Base-by-base conservation (phyloP, 35 echinoderm and acorn worm genomes). In the Lytechinus variegatus region DNA sequence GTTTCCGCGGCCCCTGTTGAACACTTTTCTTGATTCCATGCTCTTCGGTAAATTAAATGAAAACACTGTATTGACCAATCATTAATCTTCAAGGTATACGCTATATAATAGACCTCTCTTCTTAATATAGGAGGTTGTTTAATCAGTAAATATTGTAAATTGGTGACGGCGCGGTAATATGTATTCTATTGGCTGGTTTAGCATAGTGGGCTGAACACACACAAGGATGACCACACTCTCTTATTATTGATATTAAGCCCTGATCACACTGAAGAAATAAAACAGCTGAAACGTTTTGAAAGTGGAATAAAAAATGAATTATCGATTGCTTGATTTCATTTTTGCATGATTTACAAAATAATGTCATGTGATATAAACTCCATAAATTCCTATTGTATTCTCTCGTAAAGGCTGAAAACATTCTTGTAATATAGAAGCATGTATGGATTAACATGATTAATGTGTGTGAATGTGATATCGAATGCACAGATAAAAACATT, bases 131-230 rank as follows among this genome's bases (percentile, higher is more conserved):
- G 19, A 4, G 4, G 19, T 79, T 24, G 66, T 79, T 79, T 79
- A 24, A 79, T 79, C 19, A n/a, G 33, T 7, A 66, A 72, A 28
- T 28, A 52, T 95, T 87, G 52, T 54, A 90, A 90, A 90, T 90
- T 54, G 88, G 88, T 90, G 88, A 90, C 88, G 27, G 88, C 88
- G 11, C 88, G 88, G 29, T 90, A 90, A 90, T 10, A 90, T 90
- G 88, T 90, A 90, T 52, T 90, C 88, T 52, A 79, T 79, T 24
- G 19, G 66, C 66, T 5, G 88, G 52, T 52, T 89, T 90, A 90
- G 28, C 88, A 90, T 54, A 90, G 88, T 90, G 7, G 52, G 29
- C 88, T 52, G 52, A 90, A 54, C 88, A 90, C 28, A 90, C 88
- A 90, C 9, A 6, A 4, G 6, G 66, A 8, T 16, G 66, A 24